A percentile compares a stretch with the other conserved stretches of the same genome.
Conservation (phyloP, 2,113 vertebrate genomes). For the Pseudorasbora parva region DNA sequence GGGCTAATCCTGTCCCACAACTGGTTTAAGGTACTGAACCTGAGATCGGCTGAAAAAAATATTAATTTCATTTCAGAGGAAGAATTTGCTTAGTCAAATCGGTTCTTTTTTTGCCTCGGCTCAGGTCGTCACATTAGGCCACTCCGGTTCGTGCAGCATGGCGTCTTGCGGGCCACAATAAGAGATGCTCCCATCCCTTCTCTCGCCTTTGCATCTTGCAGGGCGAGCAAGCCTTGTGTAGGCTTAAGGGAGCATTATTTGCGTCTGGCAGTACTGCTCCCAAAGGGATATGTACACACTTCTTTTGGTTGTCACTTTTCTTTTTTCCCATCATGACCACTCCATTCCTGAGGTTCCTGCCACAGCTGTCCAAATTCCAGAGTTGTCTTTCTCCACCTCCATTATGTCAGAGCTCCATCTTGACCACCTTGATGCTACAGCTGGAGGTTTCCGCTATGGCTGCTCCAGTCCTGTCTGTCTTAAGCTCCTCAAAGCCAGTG, state of each 20-base stretch:
- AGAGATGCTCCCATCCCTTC: neutral
- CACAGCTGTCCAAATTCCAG: neutral
- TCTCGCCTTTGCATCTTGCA: neutral
- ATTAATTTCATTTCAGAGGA: neutral
- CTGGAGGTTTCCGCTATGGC: too few relatives aligned
- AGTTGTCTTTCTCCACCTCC: neutral
- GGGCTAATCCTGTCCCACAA: neutral
- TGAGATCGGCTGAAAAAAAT: neutral
- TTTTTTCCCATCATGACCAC: neutral
- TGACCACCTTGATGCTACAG: too few relatives aligned
- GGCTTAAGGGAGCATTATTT: slow-evolving; percentile 5
- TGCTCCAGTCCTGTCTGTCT: too few relatives aligned
- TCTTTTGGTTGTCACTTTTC: neutral
- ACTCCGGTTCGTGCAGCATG: neutral
- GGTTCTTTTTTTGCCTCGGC: neutral
- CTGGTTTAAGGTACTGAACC: neutral
- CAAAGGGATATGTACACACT: neutral
- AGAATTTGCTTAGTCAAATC: neutral
- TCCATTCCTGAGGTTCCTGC: neutral
- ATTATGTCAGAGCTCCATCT: too few relatives aligned
- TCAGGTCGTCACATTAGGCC: neutral
- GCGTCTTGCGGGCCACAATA: neutral
- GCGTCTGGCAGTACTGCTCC: neutral
- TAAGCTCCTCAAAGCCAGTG: too few relatives aligned
- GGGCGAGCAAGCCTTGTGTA: neutral